Evolutionary conservation across 2,888 invertebrate species (phyloP).

Genomic region (Papilio elwesi): DNA sequence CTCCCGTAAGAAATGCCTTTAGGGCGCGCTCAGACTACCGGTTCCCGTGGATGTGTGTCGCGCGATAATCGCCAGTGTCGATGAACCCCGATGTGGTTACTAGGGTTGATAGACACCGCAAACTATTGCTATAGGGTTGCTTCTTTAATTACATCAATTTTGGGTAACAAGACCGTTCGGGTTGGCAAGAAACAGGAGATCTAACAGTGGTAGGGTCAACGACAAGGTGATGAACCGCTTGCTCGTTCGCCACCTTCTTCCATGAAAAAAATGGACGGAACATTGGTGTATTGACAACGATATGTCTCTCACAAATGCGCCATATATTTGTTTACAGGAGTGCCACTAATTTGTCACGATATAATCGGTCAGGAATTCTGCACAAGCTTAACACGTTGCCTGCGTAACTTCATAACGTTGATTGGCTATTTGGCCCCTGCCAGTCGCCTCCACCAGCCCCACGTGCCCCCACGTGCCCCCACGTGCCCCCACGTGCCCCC

Average conservation of each 20-base stretch:
- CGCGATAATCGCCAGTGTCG: slow-evolving; percentile 39
- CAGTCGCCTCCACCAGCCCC: background rate
- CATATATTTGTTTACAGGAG: too few species aligned
- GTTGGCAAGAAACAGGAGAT: too few species aligned
- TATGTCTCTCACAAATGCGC: too few species aligned
- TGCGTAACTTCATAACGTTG: background rate
- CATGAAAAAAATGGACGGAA: too few species aligned
- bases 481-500: background rate
- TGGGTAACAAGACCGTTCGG: background rate
- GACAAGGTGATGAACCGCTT: too few species aligned
- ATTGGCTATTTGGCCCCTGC: slow-evolving; percentile 8
- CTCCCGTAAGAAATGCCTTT: slow-evolving; percentile 14
- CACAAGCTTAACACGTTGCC: background rate
- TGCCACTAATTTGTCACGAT: background rate
- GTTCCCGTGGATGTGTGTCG: slow-evolving; percentile 38
- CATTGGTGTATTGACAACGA: too few species aligned
- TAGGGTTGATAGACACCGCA: slow-evolving; percentile 1
- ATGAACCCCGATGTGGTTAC: slow-evolving; percentile 36
- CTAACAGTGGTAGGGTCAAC: too few species aligned
- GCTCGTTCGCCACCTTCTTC: too few species aligned
- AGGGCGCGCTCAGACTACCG: slow-evolving; percentile 36
- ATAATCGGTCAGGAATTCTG: background rate
- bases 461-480: background rate
- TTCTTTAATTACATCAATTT: background rate
- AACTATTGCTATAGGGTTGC: background rate